Conservation (phyloP, 2,797 vertebrate genomes). For the Melopsittacus undulatus region DNA sequence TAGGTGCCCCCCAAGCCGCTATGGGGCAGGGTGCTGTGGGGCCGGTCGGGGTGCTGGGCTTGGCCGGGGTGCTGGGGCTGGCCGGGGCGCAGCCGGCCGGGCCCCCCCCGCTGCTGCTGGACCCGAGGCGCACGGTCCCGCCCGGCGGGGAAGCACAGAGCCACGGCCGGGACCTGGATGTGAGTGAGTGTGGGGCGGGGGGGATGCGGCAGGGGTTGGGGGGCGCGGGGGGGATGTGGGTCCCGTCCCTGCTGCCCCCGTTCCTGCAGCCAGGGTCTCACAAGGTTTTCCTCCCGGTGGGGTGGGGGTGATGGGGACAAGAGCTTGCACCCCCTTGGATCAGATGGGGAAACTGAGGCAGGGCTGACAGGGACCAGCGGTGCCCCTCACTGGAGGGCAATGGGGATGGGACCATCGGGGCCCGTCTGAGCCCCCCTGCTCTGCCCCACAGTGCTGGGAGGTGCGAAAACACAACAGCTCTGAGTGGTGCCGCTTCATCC, state of each 20-base stretch:
- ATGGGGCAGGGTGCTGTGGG: not conserved
- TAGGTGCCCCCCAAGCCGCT: not conserved
- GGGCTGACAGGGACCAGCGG: not conserved
- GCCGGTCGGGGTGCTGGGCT: not conserved
- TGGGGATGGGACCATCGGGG: not conserved
- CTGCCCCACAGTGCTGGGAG: conserved; percentile 80
- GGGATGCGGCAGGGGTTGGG: not conserved
- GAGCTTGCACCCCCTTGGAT: not conserved
- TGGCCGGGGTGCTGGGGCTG: not conserved
- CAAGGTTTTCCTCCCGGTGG: not conserved
- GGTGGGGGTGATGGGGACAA: not conserved
- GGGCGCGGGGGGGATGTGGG: not conserved
- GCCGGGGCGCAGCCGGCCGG: not conserved
- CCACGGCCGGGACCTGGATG: not conserved
- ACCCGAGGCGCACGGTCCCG: not conserved
- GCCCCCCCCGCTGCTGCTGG: not conserved
- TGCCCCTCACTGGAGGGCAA: rapidly evolving
- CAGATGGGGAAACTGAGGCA: not conserved
- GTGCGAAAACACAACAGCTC: conserved; percentile 81
- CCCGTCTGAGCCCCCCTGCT: rapidly evolving
- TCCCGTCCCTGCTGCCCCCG: not conserved
- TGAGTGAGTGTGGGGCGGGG: not conserved
- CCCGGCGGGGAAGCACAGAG: not conserved
- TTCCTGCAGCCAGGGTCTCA: not conserved
- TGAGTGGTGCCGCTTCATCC: conserved; percentile 86